Conservation (phyloP, 2,113 vertebrate species). For the Merops nubicus region DNA sequence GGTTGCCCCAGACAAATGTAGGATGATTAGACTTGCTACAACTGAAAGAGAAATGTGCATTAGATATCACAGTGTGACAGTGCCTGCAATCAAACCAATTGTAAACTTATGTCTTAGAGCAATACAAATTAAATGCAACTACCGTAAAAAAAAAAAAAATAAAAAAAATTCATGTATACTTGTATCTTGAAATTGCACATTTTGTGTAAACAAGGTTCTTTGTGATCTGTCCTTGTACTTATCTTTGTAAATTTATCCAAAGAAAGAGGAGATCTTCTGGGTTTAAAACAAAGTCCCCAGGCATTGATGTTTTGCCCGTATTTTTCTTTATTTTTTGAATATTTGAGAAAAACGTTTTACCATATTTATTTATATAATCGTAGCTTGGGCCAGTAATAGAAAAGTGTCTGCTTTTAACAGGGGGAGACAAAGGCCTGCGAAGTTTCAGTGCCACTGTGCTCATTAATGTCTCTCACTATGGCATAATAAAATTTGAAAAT, state of each 20-base stretch:
- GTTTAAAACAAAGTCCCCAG: not conserved
- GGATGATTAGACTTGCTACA: slow-evolving; percentile 98
- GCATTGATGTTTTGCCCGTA: not conserved
- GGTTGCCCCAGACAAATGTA: slow-evolving; percentile 94
- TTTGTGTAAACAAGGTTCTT: not conserved
- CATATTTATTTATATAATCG: not conserved
- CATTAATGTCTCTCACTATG: not conserved
- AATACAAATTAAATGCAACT: not conserved
- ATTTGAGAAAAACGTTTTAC: not conserved
- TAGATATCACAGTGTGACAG: not conserved
- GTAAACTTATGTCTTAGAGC: not conserved
- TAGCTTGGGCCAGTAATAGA: not conserved
- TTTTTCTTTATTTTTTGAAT: not conserved
- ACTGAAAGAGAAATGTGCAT: slow-evolving; percentile 82
- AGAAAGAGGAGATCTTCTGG: not conserved
- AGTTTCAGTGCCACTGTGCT: not conserved
- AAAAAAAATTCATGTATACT: not conserved
- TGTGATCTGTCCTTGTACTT: not conserved
- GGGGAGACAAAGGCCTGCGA: not conserved
- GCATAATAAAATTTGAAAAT: slow-evolving; percentile 14
- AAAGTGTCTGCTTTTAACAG: not conserved
- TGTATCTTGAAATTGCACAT: not conserved
- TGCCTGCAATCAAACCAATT: not conserved
- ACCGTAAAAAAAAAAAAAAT: not conserved
- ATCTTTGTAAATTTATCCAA: not conserved